Conservation (phyloP, 2,888 invertebrate species). For the Eupithecia insigniata region DNA sequence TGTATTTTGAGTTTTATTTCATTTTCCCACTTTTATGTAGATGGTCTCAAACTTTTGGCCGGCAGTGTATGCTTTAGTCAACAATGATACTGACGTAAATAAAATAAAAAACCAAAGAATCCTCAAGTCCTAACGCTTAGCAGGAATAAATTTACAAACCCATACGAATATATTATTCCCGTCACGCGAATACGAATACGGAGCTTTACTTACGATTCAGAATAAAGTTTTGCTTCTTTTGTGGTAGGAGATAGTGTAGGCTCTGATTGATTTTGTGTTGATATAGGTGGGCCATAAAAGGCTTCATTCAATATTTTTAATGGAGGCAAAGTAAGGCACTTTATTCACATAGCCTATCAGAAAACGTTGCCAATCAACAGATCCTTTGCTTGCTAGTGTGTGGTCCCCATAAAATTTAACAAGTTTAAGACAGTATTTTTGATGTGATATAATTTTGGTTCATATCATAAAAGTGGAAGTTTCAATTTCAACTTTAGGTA, state of each 20-base stretch:
- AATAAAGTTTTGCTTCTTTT: constrained; percentile 2
- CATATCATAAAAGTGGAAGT: no score
- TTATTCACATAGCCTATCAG: background rate
- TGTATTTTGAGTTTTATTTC: no score
- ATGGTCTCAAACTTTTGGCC: no score
- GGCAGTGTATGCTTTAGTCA: no score
- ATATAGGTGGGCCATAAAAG: background rate
- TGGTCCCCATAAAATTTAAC: background rate
- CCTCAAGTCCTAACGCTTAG: background rate
- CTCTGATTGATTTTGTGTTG: constrained; percentile 2
- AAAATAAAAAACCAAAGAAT: background rate
- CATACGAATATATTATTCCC: constrained; percentile 6
- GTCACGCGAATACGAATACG: background rate
- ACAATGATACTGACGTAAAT: no score
- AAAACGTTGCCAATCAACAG: background rate
- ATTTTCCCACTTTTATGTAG: no score
- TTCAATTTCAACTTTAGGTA: background rate
- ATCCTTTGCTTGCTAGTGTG: background rate
- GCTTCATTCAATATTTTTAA: background rate
- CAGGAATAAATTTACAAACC: constrained; percentile 1
- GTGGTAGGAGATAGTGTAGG: constrained; percentile 6
- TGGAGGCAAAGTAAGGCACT: background rate
- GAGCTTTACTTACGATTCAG: background rate
- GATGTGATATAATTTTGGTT: background rate
- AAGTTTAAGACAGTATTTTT: background rate